Percentiles rank a stretch among this genome's conserved stretches.
These are phyloP conservation scores for Pongo pygmaeus DNA, from an alignment of 2,113 vertebrate species.

Conservation along the genomic window DNA sequence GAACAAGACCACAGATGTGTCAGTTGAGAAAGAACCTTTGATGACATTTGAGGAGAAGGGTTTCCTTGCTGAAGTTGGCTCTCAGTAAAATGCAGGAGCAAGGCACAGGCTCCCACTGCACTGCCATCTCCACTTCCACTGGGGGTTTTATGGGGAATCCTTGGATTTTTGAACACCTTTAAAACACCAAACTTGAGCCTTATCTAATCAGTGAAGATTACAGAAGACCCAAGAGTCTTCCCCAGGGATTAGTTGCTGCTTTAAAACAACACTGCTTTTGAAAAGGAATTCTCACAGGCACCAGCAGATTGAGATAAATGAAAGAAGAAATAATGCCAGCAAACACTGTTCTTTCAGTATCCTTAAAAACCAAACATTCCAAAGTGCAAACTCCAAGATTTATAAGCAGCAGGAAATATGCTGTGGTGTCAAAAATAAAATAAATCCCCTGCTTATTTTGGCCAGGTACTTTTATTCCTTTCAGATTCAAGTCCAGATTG, in stretches of 20 bases:
- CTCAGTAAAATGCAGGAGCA: background rate
- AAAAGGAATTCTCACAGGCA: constrained; percentile 40
- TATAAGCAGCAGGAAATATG: constrained; percentile 48
- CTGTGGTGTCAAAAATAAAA: constrained; percentile 43
- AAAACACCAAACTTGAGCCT: background rate
- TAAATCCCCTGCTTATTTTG: constrained; percentile 35
- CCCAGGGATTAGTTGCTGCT: background rate
- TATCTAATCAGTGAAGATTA: background rate
- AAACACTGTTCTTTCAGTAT: constrained; percentile 35
- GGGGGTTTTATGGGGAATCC: rapidly evolving
- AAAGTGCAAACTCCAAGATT: background rate
- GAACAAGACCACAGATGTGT: background rate
- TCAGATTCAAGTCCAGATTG: background rate
- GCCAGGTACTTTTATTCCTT: background rate
- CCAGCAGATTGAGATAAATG: constrained; percentile 51
- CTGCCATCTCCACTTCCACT: background rate
- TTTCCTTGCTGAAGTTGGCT: background rate
- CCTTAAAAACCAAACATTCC: constrained; percentile 49
- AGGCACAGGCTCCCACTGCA: background rate
- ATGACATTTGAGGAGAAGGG: background rate
- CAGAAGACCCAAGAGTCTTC: background rate
- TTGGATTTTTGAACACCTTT: background rate
- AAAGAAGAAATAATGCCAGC: constrained; percentile 29
- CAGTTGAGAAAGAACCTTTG: background rate
- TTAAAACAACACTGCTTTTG: constrained; percentile 8